Conservation (phyloP, 2,888 invertebrate genomes). For the Malacosoma neustria region DNA sequence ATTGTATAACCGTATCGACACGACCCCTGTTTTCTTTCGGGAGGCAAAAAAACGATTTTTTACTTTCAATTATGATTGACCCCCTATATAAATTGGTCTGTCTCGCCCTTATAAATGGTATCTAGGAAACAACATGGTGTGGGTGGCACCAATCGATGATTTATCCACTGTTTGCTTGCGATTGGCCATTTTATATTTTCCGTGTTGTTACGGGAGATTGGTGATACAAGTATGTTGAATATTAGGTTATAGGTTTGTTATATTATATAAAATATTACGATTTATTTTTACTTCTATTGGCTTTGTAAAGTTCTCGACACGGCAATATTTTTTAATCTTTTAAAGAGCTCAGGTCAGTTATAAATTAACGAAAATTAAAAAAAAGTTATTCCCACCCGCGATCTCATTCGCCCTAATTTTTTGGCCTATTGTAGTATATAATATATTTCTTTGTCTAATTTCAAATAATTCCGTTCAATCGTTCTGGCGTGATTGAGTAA, state of each 20-base stretch:
- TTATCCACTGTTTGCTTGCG: conserved; percentile 29
- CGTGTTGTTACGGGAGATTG: conserved; percentile 12
- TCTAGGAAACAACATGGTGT: conserved; percentile 45
- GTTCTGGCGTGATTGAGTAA: too few relatives aligned
- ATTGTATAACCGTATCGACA: conserved; percentile 42
- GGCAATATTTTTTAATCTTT: too few relatives aligned
- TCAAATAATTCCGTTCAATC: too few relatives aligned
- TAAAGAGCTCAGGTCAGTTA: too few relatives aligned
- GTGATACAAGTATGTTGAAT: conserved; percentile 7
- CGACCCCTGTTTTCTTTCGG: conserved; percentile 17
- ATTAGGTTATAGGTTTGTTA: too few relatives aligned
- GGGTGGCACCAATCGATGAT: conserved; percentile 54
- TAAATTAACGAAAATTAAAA: too few relatives aligned
- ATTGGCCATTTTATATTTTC: conserved; percentile 26
- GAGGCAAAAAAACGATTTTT: conserved; percentile 53
- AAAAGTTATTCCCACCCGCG: too few relatives aligned
- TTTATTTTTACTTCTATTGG: conserved; percentile 9
- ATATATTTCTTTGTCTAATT: too few relatives aligned
- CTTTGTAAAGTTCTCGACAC: too few relatives aligned
- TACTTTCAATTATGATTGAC: conserved; percentile 67
- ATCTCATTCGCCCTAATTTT: too few relatives aligned
- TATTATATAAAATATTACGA: too few relatives aligned
- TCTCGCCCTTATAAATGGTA: conserved; percentile 64
- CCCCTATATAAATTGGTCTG: conserved; percentile 67
- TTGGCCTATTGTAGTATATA: too few relatives aligned